Base-by-base conservation (phyloP, 2,888 invertebrate species). In the Furcula furcula region DNA sequence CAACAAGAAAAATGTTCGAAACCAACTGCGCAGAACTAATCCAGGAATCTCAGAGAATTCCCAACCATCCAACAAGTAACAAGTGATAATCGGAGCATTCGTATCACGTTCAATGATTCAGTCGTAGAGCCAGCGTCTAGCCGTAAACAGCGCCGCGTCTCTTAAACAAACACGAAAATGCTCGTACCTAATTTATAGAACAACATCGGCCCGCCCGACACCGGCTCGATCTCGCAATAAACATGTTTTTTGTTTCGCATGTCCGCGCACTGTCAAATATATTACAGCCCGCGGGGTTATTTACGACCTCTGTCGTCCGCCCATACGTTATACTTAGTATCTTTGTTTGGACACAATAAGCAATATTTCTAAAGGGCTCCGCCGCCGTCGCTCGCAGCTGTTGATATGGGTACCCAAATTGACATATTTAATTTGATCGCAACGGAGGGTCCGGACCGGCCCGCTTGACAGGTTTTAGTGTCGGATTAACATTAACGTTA, bases 311-410 rank as follows among this genome's bases (percentile, higher is more conserved):
- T 71, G 84, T 80, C 88, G 79, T 82, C 86, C 87, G 86, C 87
- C 87, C 88, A 87, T 88, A 87, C 88, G 85, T 88, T 87, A 88
- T 87, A 86, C 87, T 88, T 86, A 85, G 86, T 87, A 88, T 87
- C 88, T 88, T 86, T 88, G 88, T 88, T 88, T 88, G 87, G 87
- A 88, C 88, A 88, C 88, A 87, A 88, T 88, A 86, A 87, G 87
- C 85, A 82, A 88, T 88, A 88, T 88, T 88, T 88, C 85, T 84
- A 86, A 85, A 84, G 85, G 84, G 80, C 75, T 78, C 64, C 61
- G 65, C 62, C 79, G 82, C 79, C 84, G 84, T 82, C 86, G 78
- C 76, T 76, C 77, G 84, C 88, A 87, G 87, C 88, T 86, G 86
- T 84, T 88, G 88, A 88, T 88, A 87, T 84, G 87, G 87, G 88